Conservation (phyloP, 2,797 vertebrate species). For the Danio tinwini region DNA sequence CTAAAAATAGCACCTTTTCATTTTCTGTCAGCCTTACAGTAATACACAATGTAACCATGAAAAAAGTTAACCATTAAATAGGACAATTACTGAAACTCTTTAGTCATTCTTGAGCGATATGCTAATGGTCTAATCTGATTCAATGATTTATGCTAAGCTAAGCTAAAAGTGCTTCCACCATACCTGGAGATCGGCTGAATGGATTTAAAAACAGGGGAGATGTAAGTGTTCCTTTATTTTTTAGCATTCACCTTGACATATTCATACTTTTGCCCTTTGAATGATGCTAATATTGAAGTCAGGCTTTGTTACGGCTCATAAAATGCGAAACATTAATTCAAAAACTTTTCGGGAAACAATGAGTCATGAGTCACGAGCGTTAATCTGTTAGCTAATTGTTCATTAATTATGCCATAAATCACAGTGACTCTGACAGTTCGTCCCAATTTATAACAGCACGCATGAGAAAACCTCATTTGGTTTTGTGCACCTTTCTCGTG, state of each 20-base stretch:
- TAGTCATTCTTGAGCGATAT: too few species aligned
- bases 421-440: conserved; percentile 83
- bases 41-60: too few species aligned
- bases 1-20: too few species aligned
- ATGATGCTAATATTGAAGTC: conserved; percentile 11
- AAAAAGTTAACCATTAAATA: too few species aligned
- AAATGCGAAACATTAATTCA: conserved; percentile 53
- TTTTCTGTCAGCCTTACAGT: too few species aligned
- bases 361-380: conserved; percentile 58
- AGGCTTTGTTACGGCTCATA: conserved; percentile 24
- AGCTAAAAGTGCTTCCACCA: too few species aligned
- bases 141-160: too few species aligned
- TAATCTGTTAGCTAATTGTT: conserved; percentile 86
- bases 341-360: conserved; percentile 64
- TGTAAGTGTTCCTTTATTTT: too few species aligned
- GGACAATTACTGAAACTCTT: too few species aligned
- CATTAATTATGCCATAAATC: conserved; percentile 92
- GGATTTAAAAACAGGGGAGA: too few species aligned
- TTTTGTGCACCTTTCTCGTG: conserved; percentile 64
- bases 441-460: conserved; percentile 77
- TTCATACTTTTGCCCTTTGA: not conserved
- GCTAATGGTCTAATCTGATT: too few species aligned
- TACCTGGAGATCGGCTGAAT: too few species aligned
- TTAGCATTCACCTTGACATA: conserved; percentile 12
- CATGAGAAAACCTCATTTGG: conserved; percentile 66